phyloP scores from a whole-genome alignment of 2,113 vertebrate genomes.

The Ahaetulla prasina region DNA sequence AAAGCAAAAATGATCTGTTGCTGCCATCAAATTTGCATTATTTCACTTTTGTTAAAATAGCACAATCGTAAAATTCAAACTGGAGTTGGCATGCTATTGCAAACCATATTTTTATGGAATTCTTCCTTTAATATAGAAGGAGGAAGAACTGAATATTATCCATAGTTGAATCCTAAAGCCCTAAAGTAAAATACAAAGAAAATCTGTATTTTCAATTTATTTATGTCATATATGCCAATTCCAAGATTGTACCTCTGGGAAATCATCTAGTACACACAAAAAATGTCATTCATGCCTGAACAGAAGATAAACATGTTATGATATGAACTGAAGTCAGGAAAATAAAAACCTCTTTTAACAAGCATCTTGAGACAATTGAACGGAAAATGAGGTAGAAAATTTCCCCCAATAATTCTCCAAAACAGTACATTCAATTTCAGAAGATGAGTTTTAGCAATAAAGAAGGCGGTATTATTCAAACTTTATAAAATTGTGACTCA shows the following conservation, averaged over 20 bases:
- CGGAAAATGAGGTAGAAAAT: not conserved
- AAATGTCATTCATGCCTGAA: not conserved
- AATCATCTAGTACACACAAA: not conserved
- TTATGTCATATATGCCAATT: not conserved
- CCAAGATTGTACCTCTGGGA: not conserved
- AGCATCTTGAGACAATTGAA: not conserved
- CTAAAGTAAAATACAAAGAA: too few species aligned
- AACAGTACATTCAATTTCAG: not conserved
- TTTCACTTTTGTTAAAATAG: not conserved
- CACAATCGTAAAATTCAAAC: not conserved
- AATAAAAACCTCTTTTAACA: not conserved
- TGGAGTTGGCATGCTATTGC: not conserved
- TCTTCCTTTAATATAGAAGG: not conserved
- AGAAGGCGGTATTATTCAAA: not conserved
- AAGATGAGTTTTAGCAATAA: not conserved
- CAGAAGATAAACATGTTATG: not conserved
- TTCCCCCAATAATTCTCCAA: not conserved
- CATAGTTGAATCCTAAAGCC: not conserved
- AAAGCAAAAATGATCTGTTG: not conserved
- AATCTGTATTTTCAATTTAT: not conserved
- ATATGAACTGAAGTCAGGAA: not conserved
- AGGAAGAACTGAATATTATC: not conserved
- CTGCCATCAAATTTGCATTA: not conserved
- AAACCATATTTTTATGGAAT: not conserved
- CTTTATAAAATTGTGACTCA: not conserved